These are phyloP conservation scores for Synanthedon tipuliformis DNA, from an alignment of 2,888 invertebrate genomes.

Conservation along the genomic window DNA sequence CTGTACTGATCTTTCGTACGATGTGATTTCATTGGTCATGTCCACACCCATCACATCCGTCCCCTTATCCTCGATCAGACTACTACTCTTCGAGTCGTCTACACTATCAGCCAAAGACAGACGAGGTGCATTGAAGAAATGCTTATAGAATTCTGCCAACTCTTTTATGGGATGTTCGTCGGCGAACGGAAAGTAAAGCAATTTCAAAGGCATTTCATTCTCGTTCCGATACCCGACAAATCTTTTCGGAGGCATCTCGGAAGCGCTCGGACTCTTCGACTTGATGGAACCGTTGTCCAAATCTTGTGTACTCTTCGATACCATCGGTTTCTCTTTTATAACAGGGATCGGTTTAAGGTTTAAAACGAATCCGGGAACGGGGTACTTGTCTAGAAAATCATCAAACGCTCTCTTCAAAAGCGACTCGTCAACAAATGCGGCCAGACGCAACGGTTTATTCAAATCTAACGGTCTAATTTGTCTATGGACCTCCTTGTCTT, in stretches of 20 bases:
- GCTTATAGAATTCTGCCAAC: constrained; percentile 82
- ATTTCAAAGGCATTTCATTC: constrained; percentile 75
- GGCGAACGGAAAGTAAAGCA: constrained; percentile 83
- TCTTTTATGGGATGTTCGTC: constrained; percentile 78
- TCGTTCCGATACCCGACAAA: constrained; percentile 53
- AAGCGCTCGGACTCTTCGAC: constrained; percentile 49
- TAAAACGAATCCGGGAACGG: constrained; percentile 23
- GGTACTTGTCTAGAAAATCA: constrained; percentile 46
- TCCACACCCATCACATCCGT: constrained; percentile 56
- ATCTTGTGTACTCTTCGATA: constrained; percentile 50
- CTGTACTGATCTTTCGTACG: constrained; percentile 78
- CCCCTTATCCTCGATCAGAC: constrained; percentile 27
- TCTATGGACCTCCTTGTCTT: constrained; percentile 48
- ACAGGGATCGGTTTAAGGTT: constrained; percentile 51
- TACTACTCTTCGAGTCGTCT: constrained; percentile 18
- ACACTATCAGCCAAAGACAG: constrained; percentile 42
- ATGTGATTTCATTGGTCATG: constrained; percentile 77
- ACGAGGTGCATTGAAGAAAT: constrained; percentile 79
- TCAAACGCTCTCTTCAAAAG: constrained; percentile 38
- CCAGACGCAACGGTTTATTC: constrained; percentile 78
- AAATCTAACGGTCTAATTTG: constrained; percentile 66
- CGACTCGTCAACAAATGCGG: constrained; percentile 78
- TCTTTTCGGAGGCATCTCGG: constrained; percentile 55
- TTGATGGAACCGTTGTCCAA: constrained; percentile 22
- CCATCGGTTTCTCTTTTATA: constrained; percentile 20